Base-by-base conservation (phyloP, 2,797 vertebrate genomes). In the Lophotriccus pileatus region DNA sequence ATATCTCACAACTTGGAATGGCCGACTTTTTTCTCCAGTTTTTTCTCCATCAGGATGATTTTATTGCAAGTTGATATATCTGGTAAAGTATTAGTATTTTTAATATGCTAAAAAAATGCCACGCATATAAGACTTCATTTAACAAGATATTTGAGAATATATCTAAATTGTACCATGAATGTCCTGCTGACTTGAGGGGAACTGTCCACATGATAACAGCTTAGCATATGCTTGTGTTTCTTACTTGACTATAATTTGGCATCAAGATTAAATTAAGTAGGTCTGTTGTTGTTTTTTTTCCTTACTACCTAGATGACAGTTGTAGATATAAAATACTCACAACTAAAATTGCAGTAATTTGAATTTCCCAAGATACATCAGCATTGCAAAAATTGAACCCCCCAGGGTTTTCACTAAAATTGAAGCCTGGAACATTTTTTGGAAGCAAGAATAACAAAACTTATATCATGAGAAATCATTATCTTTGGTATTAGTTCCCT, bases 31-130 rank as follows among this genome's bases (percentile, higher is more conserved):
- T 55, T 59, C 24, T 47, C 46, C 23, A 2, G 24, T 14, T 47
- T 47, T 47, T 47, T 14, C 74, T 63, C 36, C 5, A 43, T 53
- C 5, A 36, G 5, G 12, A 68, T 36, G 6, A 13, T 36, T 30
- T 32, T 55, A 25, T 23, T 56, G 16, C 13, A 44, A 55, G 7
- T n/a, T 36, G 6, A 8, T 30, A 36, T n/a, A 46, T 23, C 24
- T 69, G 23, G 13, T 62, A 49, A 73, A 39, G 3, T 30, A 30
- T 12, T 70, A 34, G n/a, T 10, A 56, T 46, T 70, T 63, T 66
- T 49, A 59, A 55, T 56, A 23, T 3, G 8, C 1, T 52, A 12
- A 53, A 53, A 44, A 39, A 17, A 0, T 1, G 4, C 5, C 10
- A n/a, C 10, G 37, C 27, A 9, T 68, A 14, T n/a, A 56, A 77